These are phyloP conservation scores for Deladenus siricidicola DNA, from an alignment of 2,888 invertebrate genomes.

Conservation along the genomic window DNA sequence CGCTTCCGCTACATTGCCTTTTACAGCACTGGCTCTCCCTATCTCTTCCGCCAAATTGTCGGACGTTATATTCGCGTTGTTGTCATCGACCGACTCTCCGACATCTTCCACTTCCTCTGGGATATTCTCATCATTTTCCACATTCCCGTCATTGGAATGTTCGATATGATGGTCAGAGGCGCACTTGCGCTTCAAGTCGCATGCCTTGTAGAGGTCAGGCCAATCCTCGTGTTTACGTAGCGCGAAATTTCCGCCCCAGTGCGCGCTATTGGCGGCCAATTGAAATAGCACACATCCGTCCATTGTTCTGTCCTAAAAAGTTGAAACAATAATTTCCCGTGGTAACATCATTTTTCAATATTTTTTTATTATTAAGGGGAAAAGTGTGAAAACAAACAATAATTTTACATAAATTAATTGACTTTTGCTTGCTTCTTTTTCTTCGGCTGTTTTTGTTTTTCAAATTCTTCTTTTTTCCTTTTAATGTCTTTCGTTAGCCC, in stretches of 20 bases:
- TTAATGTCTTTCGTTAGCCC: too few relatives aligned
- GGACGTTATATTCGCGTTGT: not conserved
- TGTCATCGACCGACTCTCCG: not conserved
- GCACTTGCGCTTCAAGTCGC: slow-evolving; percentile 26
- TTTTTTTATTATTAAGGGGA: slow-evolving; percentile 6
- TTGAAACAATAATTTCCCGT: too few relatives aligned
- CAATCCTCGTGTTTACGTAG: slow-evolving; percentile 35
- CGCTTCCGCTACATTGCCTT: not conserved
- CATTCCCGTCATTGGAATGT: not conserved
- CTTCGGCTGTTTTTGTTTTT: not conserved
- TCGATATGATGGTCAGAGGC: not conserved
- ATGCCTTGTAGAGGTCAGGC: slow-evolving; percentile 38
- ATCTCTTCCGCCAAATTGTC: not conserved
- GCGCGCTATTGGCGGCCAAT: slow-evolving; percentile 28
- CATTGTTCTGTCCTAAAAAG: slow-evolving; percentile 26
- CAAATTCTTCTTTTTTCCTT: too few relatives aligned
- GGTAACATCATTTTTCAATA: too few relatives aligned
- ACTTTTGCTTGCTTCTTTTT: not conserved
- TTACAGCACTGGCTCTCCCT: not conserved
- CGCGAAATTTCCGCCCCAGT: slow-evolving; percentile 23
- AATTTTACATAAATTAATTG: not conserved
- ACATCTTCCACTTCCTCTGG: not conserved
- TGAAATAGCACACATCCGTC: slow-evolving; percentile 38
- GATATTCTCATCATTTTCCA: slow-evolving; percentile 1
- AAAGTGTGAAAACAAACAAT: not conserved